phyloP scores from a whole-genome alignment of 2,113 vertebrate species.

The Cynoglossus semilaevis region DNA sequence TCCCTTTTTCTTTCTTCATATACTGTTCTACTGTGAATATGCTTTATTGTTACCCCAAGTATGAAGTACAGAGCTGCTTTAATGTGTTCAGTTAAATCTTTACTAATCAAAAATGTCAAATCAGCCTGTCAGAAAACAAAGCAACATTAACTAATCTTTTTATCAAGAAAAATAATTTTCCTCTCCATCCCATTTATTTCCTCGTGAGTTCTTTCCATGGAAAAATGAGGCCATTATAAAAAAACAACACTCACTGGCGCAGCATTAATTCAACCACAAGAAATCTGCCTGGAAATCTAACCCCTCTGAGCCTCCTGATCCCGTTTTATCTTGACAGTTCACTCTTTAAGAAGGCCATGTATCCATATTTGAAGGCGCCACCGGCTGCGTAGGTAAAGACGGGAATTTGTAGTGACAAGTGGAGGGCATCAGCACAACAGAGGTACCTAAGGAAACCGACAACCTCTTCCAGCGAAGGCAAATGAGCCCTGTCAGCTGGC shows the following conservation, averaged over 20 bases:
- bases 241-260: slow-evolving; percentile 18
- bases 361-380: slow-evolving; percentile 72
- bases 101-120: too few species aligned
- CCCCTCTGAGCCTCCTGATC: slow-evolving; percentile 41
- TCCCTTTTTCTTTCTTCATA: too few species aligned
- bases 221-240: slow-evolving; percentile 5
- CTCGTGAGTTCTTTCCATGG: not conserved
- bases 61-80: too few species aligned
- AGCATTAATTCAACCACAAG: slow-evolving; percentile 33
- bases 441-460: slow-evolving; percentile 68
- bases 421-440: slow-evolving; percentile 62
- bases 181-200: too few species aligned
- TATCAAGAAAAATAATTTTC: too few species aligned
- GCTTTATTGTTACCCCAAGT: too few species aligned
- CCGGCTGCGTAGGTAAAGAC: slow-evolving; percentile 74
- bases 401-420: slow-evolving; percentile 70
- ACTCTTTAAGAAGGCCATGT: slow-evolving; percentile 65
- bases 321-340: slow-evolving; percentile 56
- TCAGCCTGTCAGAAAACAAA: too few species aligned
- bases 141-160: too few species aligned
- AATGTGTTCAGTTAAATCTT: too few species aligned
- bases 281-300: slow-evolving; percentile 38
- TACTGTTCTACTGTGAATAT: too few species aligned
- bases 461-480: slow-evolving; percentile 59
- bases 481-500: slow-evolving; percentile 74